Conservation (phyloP, 2,888 invertebrate species). For the Heliconius ethilla region DNA sequence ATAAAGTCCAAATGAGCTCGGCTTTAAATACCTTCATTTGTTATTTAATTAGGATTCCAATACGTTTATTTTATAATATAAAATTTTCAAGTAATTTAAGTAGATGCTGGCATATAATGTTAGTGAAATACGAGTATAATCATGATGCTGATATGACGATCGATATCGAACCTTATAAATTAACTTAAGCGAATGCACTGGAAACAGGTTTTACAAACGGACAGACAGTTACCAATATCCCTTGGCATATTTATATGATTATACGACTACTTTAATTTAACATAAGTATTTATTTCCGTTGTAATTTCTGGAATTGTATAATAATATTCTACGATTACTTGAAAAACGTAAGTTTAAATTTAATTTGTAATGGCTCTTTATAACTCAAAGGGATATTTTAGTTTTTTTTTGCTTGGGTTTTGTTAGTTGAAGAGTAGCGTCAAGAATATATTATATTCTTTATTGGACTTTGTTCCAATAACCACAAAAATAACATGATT, state of each 20-base stretch:
- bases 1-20: too few species aligned
- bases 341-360: not conserved
- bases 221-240: slow-evolving; percentile 15
- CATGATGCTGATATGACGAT: slow-evolving; percentile 8
- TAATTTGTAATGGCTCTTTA: not conserved
- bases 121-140: not conserved
- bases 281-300: slow-evolving; percentile 7
- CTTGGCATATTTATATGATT: slow-evolving; percentile 12
- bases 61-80: not conserved
- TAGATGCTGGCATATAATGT: slow-evolving; percentile 6
- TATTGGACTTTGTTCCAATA: too few species aligned
- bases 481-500: too few species aligned
- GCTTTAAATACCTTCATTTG: not conserved
- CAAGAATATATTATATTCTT: too few species aligned
- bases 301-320: not conserved
- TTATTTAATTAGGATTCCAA: not conserved
- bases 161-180: slow-evolving; percentile 1
- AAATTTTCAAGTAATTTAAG: not conserved
- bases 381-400: too few species aligned
- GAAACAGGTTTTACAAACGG: slow-evolving; percentile 2
- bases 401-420: too few species aligned
- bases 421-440: too few species aligned
- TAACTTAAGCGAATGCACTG: slow-evolving; percentile 5
- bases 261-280: not conserved
- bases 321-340: not conserved